These are phyloP conservation scores for Odontamblyopus rebecca DNA, from an alignment of 2,797 vertebrate species.

Conservation along the genomic window DNA sequence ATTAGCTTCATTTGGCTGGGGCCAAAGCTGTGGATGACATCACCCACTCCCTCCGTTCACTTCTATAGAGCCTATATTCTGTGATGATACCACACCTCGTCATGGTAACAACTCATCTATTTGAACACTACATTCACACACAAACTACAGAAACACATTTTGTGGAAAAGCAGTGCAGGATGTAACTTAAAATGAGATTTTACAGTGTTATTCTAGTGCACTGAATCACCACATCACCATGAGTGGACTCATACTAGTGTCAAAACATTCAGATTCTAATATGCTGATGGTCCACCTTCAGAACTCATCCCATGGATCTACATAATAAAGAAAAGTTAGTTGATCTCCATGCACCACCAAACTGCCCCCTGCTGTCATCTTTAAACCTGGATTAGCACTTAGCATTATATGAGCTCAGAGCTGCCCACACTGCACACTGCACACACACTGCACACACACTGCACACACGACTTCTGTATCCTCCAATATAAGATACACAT, in stretches of 20 bases:
- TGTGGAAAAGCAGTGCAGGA: background rate
- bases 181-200: too few relatives aligned
- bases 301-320: background rate
- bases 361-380: background rate
- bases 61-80: too few relatives aligned
- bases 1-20: too few relatives aligned
- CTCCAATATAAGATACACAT: too few relatives aligned
- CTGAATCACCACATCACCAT: too few relatives aligned
- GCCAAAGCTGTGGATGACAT: too few relatives aligned
- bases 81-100: background rate
- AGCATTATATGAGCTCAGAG: background rate
- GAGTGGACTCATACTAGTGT: too few relatives aligned
- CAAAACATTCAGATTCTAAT: background rate
- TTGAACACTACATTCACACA: too few relatives aligned
- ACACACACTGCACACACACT: background rate
- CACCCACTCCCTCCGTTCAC: too few relatives aligned
- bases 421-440: background rate
- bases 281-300: background rate
- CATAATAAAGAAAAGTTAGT: background rate
- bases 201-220: too few relatives aligned
- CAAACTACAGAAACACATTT: background rate
- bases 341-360: background rate
- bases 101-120: too few relatives aligned
- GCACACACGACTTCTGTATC: too few relatives aligned
- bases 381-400: background rate